Base-by-base conservation (phyloP, 2,113 vertebrate genomes). In the Halcyon malimbica region DNA sequence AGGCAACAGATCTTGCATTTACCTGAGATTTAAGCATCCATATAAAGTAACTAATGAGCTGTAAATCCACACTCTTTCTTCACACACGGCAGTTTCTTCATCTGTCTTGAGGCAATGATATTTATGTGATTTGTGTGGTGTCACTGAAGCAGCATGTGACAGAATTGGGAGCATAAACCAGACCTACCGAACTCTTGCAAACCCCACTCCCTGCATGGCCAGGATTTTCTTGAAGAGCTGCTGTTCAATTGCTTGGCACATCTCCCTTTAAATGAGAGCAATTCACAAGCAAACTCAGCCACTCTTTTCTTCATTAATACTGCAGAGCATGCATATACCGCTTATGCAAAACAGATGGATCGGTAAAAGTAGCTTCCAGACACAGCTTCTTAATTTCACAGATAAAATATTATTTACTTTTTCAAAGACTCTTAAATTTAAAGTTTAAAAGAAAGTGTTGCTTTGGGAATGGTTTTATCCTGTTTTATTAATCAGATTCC, bases 11-110 rank as follows among this genome's bases (percentile, higher is more conserved):
- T 94, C 91, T 59, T 91, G 65, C 65, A 7, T 87, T 92, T 89
- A 95, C 96, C 91, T 95, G 95, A 64, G 89, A 83, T 60, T 87
- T 78, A 94, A 89, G 68, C 46, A 91, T 87, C 73, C 77, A 28
- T 87, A 64, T 71, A 81, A 87, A 91, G 81, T 35, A 92, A 60
- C 83, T 95, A 96, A 97, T 76, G 91, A 92, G 69, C 83, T 95
- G 87, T 81, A 91, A 95, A 96, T 56, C 80, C 57, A 53, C 51
- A 35, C n/a, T 59, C 31, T n/a, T 19, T 25, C 83, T 87, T 92
- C 87, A 71, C 60, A 81, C 25, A 37, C 2, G 6, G 31, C 15
- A 71, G 51, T 71, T 95, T 71, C 69, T 91, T 87, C 93, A 56
- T 56, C 25, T 76, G 28, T 53, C 87, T 78, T 56, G 56, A 84